Conservation (phyloP, 2,888 invertebrate species). For the Pseudococcus longispinus region DNA sequence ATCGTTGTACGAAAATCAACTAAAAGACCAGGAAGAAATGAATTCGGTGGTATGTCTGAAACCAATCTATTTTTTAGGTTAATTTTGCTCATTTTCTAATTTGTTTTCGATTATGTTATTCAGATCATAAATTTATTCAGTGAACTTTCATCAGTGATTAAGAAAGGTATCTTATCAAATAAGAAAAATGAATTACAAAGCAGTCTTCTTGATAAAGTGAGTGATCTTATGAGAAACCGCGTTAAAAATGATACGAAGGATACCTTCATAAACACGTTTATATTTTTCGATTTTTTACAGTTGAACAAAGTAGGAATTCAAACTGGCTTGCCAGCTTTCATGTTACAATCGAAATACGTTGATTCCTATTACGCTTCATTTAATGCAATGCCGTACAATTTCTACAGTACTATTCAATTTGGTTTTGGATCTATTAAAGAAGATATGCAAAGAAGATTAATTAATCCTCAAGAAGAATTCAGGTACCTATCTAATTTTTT, state of each 20-base stretch:
- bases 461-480: conserved; percentile 62
- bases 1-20: conserved; percentile 62
- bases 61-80: background rate
- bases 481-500: conserved; percentile 59
- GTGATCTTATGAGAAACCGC: background rate
- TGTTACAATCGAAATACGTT: conserved; percentile 62
- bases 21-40: conserved; percentile 58
- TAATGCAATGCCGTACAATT: conserved; percentile 65
- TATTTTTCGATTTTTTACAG: conserved; percentile 61
- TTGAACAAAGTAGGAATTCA: conserved; percentile 64
- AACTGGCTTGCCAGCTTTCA: conserved; percentile 64
- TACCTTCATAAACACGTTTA: background rate
- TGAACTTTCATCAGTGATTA: conserved; percentile 21
- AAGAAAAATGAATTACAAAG: conserved; percentile 59
- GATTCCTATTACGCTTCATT: conserved; percentile 64
- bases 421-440: conserved; percentile 64
- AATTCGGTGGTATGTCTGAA: conserved; percentile 58
- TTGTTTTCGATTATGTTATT: background rate
- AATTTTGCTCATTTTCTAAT: background rate
- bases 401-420: conserved; percentile 66
- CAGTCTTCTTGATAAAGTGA: conserved; percentile 63
- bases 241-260: background rate
- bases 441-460: conserved; percentile 63
- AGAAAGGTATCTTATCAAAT: conserved; percentile 26
- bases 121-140: conserved; percentile 44